These are phyloP conservation scores for Cotesia congregata DNA, from an alignment of 2,888 invertebrate species.

Conservation along the genomic window DNA sequence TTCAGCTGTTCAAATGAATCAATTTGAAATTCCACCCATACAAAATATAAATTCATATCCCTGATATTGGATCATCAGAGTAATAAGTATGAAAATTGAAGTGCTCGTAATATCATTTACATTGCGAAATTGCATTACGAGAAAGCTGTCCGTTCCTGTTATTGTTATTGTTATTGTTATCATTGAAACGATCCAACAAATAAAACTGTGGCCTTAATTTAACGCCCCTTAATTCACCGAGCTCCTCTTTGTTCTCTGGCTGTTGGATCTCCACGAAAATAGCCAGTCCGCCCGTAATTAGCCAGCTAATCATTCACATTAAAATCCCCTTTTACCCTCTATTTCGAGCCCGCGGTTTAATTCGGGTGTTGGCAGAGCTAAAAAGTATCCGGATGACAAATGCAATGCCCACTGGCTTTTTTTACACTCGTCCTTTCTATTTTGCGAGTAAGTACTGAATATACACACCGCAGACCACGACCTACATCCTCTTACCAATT, in stretches of 20 bases:
- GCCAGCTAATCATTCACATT: too few relatives aligned
- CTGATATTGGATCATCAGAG: background rate
- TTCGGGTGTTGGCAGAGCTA: background rate
- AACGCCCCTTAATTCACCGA: too few relatives aligned
- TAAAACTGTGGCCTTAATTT: too few relatives aligned
- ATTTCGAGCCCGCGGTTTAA: background rate
- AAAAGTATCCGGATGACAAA: constrained; percentile 6
- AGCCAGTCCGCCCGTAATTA: too few relatives aligned
- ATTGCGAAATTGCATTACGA: background rate
- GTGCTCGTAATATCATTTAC: background rate
- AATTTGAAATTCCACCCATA: too few relatives aligned
- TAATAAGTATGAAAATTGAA: constrained; percentile 17
- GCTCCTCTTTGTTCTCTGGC: too few relatives aligned
- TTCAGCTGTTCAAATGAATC: too few relatives aligned
- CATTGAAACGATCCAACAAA: too few relatives aligned
- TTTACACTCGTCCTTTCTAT: constrained; percentile 22
- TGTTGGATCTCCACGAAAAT: too few relatives aligned
- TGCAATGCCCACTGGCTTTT: background rate
- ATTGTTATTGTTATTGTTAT: too few relatives aligned
- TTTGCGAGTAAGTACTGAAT: background rate
- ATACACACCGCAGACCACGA: constrained; percentile 26
- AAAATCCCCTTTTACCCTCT: too few relatives aligned
- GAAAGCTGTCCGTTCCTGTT: background rate
- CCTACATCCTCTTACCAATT: constrained; percentile 32
- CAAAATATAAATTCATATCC: background rate